phyloP scores from a whole-genome alignment of 1,140 invertebrate species.

The Trichonephila clavata region DNA sequence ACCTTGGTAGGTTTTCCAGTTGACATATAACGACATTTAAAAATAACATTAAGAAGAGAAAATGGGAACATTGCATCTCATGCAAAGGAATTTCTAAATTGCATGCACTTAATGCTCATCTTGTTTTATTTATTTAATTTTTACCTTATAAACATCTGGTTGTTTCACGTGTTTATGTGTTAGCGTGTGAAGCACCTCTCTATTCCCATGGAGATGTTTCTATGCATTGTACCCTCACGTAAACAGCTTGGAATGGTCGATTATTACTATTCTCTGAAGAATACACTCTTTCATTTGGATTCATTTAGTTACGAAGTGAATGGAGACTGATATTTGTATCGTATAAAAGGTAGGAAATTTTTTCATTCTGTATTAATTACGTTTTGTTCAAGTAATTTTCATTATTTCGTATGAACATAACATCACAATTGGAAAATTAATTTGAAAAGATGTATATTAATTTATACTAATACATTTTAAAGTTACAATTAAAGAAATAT shows the following conservation, averaged over 20 bases:
- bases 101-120: background rate
- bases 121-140: background rate
- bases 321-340: background rate
- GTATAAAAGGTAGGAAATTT: background rate
- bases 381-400: too few species aligned
- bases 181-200: conserved; percentile 20
- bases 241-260: conserved; percentile 32
- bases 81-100: conserved; percentile 1
- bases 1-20: too few species aligned
- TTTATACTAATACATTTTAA: too few species aligned
- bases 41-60: too few species aligned
- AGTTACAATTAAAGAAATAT: too few species aligned
- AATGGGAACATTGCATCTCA: background rate
- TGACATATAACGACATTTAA: too few species aligned
- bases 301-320: background rate
- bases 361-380: too few species aligned
- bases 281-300: background rate
- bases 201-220: conserved; percentile 66
- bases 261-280: background rate
- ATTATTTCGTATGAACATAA: too few species aligned
- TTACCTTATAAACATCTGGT: background rate
- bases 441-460: too few species aligned
- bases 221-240: background rate
- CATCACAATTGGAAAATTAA: too few species aligned
- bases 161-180: background rate